Base-by-base conservation (phyloP, 2,113 vertebrate genomes). In the Sclerurus mexicanus region DNA sequence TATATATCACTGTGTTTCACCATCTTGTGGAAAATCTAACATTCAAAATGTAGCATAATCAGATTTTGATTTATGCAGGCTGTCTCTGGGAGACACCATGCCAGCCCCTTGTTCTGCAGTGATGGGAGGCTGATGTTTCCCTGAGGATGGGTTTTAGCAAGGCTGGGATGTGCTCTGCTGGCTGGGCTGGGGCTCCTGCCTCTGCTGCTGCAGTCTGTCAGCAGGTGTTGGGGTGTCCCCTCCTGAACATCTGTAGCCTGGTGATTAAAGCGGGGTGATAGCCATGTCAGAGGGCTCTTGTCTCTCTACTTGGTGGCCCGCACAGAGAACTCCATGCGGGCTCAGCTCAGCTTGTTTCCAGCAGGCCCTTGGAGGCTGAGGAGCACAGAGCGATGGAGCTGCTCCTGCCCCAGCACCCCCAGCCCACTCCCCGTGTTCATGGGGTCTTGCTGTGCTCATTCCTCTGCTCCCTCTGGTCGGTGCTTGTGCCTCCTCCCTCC, bases 1-100 rank as follows among this genome's bases (percentile, higher is more conserved):
- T 89, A 39, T 80, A 23, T 76, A 80, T 83, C 27, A 30, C 75
- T 67, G 35, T 66, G 83, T 75, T 83, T 92, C 89, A 82, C 92
- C 83, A 83, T 94, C 91, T 91, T 93, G 86, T 91, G 62, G 78
- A 69, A 87, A 73, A 89, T 76, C 60, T 75, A 66, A 62, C 60
- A n/a, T 66, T 85, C 44, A 49, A 33, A 64, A 62, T 58, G 55
- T 39, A 28, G 55, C 53, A 56, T 89, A 76, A 77, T 66, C 73
- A 67, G 72, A 14, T 25, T 80, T 52, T 82, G 66, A 59, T 94
- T 69, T 76, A 76, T 73, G 85, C 59, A 42, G 3, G 5, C 55
- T 64, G 47, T 67, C 59, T 58, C 49, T 69, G 71, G 85, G 72
- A 72, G 58, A 31, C 56, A 19, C 30, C 2, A 4, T 9, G 7